Conservation (phyloP, 1,140 invertebrate genomes). For the Lasioglossum albipes region DNA sequence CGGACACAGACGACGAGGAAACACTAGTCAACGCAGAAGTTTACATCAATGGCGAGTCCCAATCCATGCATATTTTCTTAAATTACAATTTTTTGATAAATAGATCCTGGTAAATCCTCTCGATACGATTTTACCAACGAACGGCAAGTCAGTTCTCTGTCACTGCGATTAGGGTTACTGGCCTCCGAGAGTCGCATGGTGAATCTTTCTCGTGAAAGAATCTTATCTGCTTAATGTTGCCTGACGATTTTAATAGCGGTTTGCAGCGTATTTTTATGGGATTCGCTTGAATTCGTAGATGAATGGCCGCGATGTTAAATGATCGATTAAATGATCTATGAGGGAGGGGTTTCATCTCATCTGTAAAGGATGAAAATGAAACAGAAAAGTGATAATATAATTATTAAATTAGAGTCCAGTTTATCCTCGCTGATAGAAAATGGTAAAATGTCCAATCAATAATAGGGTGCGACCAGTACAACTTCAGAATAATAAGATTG, state of each 20-base stretch:
- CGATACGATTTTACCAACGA: constrained; percentile 7
- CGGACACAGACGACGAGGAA: constrained; percentile 78
- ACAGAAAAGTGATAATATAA: no score
- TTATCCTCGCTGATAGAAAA: no score
- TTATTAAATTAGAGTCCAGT: no score
- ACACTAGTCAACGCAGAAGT: constrained; percentile 78
- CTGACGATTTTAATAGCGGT: constrained; percentile 12
- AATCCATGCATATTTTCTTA: neutral
- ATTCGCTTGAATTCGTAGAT: constrained; percentile 3
- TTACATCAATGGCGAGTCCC: constrained; percentile 76
- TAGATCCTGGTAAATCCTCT: neutral
- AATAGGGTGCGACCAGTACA: no score
- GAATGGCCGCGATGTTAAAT: constrained; percentile 3
- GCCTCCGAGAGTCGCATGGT: neutral
- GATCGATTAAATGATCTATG: neutral
- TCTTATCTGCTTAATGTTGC: constrained; percentile 27
- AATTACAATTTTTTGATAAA: neutral
- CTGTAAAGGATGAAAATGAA: no score
- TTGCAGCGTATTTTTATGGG: constrained; percentile 4
- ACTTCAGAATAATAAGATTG: no score
- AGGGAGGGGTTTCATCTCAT: no score
- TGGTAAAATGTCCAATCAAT: no score
- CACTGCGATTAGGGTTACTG: constrained; percentile 6
- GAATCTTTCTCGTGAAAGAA: neutral
- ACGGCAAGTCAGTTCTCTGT: constrained; percentile 2